These are phyloP conservation scores for Deroplatys truncata DNA, from an alignment of 2,888 invertebrate genomes.

Conservation along the genomic window DNA sequence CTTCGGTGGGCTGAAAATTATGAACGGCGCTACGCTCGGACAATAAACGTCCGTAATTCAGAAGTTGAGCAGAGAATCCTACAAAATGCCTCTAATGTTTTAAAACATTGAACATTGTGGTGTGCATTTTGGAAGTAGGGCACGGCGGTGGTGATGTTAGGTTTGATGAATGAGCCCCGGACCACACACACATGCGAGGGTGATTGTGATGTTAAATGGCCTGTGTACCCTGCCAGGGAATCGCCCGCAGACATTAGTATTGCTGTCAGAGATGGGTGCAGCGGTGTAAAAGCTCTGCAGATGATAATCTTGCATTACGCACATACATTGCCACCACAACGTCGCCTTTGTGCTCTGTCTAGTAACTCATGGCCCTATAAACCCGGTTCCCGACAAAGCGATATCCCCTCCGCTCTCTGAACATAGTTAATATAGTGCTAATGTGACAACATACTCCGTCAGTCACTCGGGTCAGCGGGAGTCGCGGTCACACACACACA, in stretches of 20 bases:
- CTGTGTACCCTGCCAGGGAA: not conserved
- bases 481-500: not conserved
- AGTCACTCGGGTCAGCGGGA: not conserved
- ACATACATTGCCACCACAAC: not conserved
- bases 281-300: not conserved
- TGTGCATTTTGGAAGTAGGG: not conserved
- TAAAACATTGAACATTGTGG: not conserved
- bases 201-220: not conserved
- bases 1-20: not conserved
- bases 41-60: not conserved
- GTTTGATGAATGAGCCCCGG: not conserved
- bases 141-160: not conserved
- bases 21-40: not conserved
- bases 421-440: not conserved
- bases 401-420: not conserved
- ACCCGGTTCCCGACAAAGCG: not conserved
- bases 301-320: not conserved
- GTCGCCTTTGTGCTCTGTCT: not conserved
- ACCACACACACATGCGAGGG: not conserved
- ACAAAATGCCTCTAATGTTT: not conserved
- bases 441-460: not conserved
- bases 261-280: not conserved
- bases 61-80: not conserved
- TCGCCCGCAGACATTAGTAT: not conserved
- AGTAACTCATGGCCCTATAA: not conserved